A percentile compares a stretch with the other conserved stretches of the same genome.
Evolutionary conservation across 2,113 vertebrate species (phyloP).

Genomic region (Mesitornis unicolor): DNA sequence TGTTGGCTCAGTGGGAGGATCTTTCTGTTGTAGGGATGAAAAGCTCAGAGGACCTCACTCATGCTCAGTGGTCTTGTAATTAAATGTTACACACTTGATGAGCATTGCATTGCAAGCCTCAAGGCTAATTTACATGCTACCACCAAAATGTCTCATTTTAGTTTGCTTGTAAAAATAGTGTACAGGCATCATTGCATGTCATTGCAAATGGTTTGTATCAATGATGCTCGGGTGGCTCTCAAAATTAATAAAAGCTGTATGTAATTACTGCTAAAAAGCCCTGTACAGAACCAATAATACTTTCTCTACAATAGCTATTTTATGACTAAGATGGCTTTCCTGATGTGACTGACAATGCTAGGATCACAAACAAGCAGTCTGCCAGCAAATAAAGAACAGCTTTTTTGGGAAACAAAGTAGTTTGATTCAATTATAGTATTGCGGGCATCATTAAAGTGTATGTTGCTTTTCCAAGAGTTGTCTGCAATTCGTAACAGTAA

Average conservation of each 20-base stretch:
- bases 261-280: constrained; percentile 48
- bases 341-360: neutral
- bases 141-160: constrained; percentile 56
- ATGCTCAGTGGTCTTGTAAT: constrained; percentile 52
- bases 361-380: constrained; percentile 23
- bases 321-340: constrained; percentile 26
- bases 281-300: neutral
- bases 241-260: constrained; percentile 34
- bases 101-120: constrained; percentile 37
- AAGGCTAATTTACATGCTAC: constrained; percentile 58
- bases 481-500: neutral
- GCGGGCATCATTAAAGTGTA: neutral
- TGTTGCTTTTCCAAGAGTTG: neutral
- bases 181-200: constrained; percentile 19
- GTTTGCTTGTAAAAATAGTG: constrained; percentile 33
- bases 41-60: constrained; percentile 7
- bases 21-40: neutral
- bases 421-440: constrained; percentile 38
- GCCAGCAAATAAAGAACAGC: neutral
- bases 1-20: neutral
- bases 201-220: constrained; percentile 43
- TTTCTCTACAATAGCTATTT: neutral
- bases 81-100: constrained; percentile 59
- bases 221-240: constrained; percentile 34
- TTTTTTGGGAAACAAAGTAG: neutral